Base-by-base conservation (phyloP, 2,113 vertebrate species). In the Hirundichthys speculiger region DNA sequence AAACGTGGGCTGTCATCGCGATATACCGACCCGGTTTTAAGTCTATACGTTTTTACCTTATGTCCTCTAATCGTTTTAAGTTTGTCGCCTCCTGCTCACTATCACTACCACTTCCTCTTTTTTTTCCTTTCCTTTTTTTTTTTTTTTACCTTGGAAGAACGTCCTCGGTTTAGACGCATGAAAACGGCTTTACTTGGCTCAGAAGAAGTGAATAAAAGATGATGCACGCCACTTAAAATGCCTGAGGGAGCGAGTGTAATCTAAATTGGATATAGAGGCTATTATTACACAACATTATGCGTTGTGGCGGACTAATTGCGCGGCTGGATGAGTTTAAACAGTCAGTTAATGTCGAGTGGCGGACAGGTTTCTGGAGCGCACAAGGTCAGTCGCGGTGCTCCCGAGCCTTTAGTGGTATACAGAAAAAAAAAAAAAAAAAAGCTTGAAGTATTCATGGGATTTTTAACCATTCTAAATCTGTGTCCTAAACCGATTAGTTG, bases 401-500 rank as follows among this genome's bases (percentile, higher is more conserved):
- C 71, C 69, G 67, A 85, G 79, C 69, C 76, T 77, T 58, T 30
- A 66, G 73, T 76, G 63, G 77, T 74, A 14, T 63, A 75, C 68
- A 78, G 70, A 75, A 84, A 82, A 85, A 86, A 60, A 14, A 60
- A 75, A 65, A 78, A 68, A 75, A 84, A 82, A 85, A 86, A 60
- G 79, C 84, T 86, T 82, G 61, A 79, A 87, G 78, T 90, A 82
- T 89, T 92, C 87, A 84, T 90, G 75, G 84, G 86, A 84, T 92
- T 92, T 91, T 88, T 77, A 89, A 83, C 89, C 90, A 84, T 89
- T 92, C 70, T 79, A 90, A 92, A 90, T 91, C 89, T 89, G 90
- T 90, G 90, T 92, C 91, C 84, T 94, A 93, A 94, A 93, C 91
- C 91, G 91, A 93, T 93, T 93, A 93, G 91, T 91, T 92, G 90